phyloP scores from a whole-genome alignment of 2,113 vertebrate genomes.

The Plectropomus leopardus region DNA sequence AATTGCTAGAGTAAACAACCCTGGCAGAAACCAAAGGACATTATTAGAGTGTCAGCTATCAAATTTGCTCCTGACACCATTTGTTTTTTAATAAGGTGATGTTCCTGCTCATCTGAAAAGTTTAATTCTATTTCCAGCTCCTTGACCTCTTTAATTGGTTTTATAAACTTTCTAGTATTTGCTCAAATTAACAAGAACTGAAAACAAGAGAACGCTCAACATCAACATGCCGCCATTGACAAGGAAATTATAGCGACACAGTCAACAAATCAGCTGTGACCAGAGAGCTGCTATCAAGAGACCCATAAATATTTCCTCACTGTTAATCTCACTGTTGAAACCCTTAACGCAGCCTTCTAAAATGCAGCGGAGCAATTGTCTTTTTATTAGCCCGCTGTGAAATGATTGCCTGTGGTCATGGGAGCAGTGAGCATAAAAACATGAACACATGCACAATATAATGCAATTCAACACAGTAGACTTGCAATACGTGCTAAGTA shows the following conservation, averaged over 20 bases:
- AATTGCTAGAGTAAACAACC: constrained; percentile 4
- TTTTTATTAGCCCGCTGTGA: constrained; percentile 64
- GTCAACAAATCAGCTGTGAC: constrained; percentile 59
- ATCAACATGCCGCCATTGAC: constrained; percentile 28
- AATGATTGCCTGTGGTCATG: constrained; percentile 49
- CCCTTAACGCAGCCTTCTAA: constrained; percentile 30
- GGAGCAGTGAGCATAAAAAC: constrained; percentile 51
- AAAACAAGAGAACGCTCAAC: not conserved
- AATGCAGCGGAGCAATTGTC: constrained; percentile 47
- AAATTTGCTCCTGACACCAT: not conserved
- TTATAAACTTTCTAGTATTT: constrained; percentile 13
- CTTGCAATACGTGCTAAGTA: not conserved
- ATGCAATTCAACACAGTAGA: constrained; percentile 22
- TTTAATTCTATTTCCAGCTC: not conserved
- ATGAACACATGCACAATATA: constrained; percentile 30
- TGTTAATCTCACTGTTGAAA: constrained; percentile 64
- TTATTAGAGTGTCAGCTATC: not conserved
- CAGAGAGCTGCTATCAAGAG: constrained; percentile 38
- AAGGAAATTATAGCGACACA: constrained; percentile 58
- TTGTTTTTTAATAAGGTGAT: constrained; percentile 8
- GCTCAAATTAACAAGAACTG: constrained; percentile 13
- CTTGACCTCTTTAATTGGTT: constrained; percentile 25
- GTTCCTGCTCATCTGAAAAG: not conserved
- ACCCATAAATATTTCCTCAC: constrained; percentile 56
- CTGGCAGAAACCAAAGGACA: not conserved